These are phyloP conservation scores for Chironomus striatipennis DNA, from an alignment of 1,140 invertebrate species.

Conservation along the genomic window DNA sequence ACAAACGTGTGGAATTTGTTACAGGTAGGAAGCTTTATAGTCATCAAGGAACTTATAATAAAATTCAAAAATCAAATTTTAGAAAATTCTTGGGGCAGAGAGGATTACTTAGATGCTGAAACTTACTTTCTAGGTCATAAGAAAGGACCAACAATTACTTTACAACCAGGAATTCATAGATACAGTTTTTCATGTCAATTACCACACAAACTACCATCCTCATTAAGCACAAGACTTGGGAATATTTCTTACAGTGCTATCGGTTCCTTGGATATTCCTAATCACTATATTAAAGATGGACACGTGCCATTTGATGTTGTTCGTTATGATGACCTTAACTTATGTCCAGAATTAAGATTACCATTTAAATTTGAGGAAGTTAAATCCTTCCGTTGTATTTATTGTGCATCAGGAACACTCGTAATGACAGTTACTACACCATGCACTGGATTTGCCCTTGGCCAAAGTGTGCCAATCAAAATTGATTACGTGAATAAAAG, in stretches of 20 bases:
- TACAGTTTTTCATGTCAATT: not conserved
- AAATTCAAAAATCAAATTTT: no score
- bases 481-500: slow-evolving; percentile 7
- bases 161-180: not conserved
- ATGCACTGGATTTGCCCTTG: not conserved
- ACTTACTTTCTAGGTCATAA: not conserved
- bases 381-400: not conserved
- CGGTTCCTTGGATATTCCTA: not conserved
- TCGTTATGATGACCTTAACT: not conserved
- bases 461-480: not conserved
- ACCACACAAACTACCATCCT: not conserved
- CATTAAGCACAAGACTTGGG: not conserved
- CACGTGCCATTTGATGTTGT: not conserved
- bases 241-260: not conserved
- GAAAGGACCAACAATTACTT: not conserved
- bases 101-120: not conserved
- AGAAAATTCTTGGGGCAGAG: not conserved
- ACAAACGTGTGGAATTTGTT: no score
- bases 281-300: not conserved
- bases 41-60: no score
- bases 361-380: not conserved
- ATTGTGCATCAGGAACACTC: not conserved
- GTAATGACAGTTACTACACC: not conserved
- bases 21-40: not conserved
- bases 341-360: not conserved